Evolutionary conservation across 2,888 invertebrate genomes (phyloP), one percentile per base, ranked within the genome.

Genomic region (Dolichomitus sp.): DNA sequence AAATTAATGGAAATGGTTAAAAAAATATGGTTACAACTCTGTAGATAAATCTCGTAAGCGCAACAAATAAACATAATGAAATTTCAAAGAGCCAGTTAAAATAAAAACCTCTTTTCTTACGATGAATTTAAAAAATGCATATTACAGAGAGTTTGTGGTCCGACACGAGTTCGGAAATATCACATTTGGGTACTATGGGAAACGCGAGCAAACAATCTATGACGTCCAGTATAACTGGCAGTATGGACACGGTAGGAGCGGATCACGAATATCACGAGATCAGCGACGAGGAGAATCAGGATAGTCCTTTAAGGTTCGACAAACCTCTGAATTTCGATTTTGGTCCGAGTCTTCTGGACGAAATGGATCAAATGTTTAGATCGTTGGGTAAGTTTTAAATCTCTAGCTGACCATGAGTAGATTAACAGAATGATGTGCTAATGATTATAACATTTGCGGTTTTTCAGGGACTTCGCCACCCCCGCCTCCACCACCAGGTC

Each of bases 301-400:
- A 95, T 88, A 93, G 95, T 93, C 94, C 85, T 85, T 91, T 92
- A 90, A 94, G 92, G 89, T 94, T 90, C 90, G 94, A 94, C 14
- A 94, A 95, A 85, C 94, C 94, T 45, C 93, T 95, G 12, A 94
- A 94, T 86, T 95, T 97, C 85, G 98, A 98, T 91, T 96, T 97
- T 90, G 98, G 98, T 5, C 97, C 98, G 14, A 98, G 98, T 83
- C 94, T 99, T 70, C 95, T 99, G 92, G 99, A 98, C 90, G 97
- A 98, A 93, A 97, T 98, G 95, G 97, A 97, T 90, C 97, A 98
- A 75, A 97, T 99, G 95, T 97, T 99, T 90, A 95, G 91, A 88
- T 95, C 95, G 5, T 93, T 95, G 72, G 95, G 94, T 88, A 93
- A 85, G 83, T 7, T 61, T 77, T 12, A 81, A 68, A 17, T 30